Evolutionary conservation across 2,888 invertebrate genomes (phyloP).

Genomic region (Fissipunctia ypsillon): DNA sequence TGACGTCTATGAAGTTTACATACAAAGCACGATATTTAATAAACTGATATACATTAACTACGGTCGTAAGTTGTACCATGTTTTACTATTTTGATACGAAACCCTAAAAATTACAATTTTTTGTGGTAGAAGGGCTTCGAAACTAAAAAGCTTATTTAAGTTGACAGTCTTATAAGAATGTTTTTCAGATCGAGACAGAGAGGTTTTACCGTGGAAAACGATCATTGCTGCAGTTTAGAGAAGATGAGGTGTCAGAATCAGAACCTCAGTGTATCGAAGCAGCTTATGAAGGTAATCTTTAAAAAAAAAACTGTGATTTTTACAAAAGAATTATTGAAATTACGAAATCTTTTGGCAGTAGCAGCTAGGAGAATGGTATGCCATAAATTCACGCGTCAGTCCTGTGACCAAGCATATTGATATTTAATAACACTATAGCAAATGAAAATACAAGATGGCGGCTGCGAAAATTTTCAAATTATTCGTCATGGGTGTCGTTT

Average conservation of each 20-base stretch:
- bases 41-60: too few relatives aligned
- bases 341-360: not conserved
- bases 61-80: not conserved
- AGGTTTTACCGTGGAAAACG: conserved; percentile 32
- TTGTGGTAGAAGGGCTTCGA: not conserved
- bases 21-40: too few relatives aligned
- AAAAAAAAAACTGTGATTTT: not conserved
- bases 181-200: too few relatives aligned
- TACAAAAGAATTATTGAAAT: not conserved
- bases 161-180: not conserved
- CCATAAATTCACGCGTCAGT: not conserved
- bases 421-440: not conserved
- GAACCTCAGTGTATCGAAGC: conserved; percentile 74
- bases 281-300: conserved; percentile 71
- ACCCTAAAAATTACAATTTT: not conserved
- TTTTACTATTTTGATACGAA: not conserved
- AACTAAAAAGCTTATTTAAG: not conserved
- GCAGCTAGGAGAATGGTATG: not conserved
- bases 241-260: conserved; percentile 28
- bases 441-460: too few relatives aligned
- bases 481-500: too few relatives aligned
- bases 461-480: too few relatives aligned
- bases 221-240: conserved; percentile 57
- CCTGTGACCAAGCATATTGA: not conserved
- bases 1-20: too few relatives aligned